Base-by-base conservation (phyloP, 2,113 vertebrate species). In the Tychaedon coryphoeus region DNA sequence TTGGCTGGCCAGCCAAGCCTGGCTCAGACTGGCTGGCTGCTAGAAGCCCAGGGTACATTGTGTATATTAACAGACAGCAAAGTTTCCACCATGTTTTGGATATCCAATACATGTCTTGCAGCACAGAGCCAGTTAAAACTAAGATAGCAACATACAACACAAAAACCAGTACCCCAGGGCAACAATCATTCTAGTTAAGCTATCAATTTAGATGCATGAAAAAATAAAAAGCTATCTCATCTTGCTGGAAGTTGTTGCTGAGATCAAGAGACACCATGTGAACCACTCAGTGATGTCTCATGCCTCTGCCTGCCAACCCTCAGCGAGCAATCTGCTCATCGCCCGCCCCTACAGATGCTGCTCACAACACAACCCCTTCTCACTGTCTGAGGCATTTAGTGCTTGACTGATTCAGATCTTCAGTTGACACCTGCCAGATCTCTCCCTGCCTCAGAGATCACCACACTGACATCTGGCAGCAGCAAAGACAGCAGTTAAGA, bases 401-500 rank as follows among this genome's bases (percentile, higher is more conserved):
- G 94, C 94, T 90, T 96, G 94, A 66, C 79, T 93, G 94, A 83
- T 34, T 70, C 56, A 38, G 38, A 93, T 28, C 64, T 77, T 92
- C 95, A 80, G 94, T 90, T 95, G 88, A 79, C 95, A 96, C 90
- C 95, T 93, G 95, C 54, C 5, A 0, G 23, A 79, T 28, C 88
- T 47, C 64, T 70, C 82, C 82, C 50, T 83, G 90, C 86, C 74
- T 81, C 69, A 83, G 67, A 88, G 67, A 83, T 47, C 56, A 83
- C 58, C 78, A 57, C 34, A 2, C 56, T 51, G 79, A 80, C 94
- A 93, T 13, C 82, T 93, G 95, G 69, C 94, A 93, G 47, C 47
- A 6, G 0, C 48, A 65, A 23, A 76, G 62, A 56, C 22, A 61
- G 78, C 74, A 90, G 71, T 47, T 58, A 12, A 43, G 50, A 86